phyloP scores from a whole-genome alignment of 2,113 vertebrate species.

The Nymphicus hollandicus region DNA sequence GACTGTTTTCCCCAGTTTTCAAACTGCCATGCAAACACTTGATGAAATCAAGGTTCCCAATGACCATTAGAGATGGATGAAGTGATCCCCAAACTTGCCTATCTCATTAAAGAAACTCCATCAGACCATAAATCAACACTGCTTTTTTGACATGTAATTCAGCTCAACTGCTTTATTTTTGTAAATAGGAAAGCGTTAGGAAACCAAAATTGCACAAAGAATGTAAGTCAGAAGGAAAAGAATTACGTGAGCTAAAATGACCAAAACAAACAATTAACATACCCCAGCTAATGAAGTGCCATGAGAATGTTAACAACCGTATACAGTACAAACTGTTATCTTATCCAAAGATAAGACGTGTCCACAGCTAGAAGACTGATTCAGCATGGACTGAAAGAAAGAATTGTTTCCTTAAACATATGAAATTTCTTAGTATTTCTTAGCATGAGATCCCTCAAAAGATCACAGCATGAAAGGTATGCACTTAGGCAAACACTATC shows the following conservation, averaged over 20 bases:
- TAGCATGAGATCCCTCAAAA: not conserved
- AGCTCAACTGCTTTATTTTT: not conserved
- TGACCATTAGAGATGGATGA: not conserved
- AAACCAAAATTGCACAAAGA: not conserved
- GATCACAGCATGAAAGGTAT: not conserved
- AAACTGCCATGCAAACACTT: not conserved
- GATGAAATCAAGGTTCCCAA: not conserved
- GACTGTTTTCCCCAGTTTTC: not conserved
- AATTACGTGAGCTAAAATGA: not conserved
- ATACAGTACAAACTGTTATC: not conserved
- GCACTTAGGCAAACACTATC: not conserved
- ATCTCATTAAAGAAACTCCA: not conserved
- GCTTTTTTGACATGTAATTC: not conserved
- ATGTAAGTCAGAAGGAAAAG: not conserved
- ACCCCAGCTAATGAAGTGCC: not conserved
- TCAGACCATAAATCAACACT: not conserved
- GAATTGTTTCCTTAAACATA: not conserved
- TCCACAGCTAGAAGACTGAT: constrained; percentile 12
- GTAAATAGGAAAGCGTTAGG: not conserved
- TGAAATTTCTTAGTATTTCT: not conserved
- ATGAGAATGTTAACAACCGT: not conserved
- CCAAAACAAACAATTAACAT: not conserved
- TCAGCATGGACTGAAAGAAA: not conserved
- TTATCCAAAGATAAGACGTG: constrained; percentile 6
- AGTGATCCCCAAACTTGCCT: not conserved